A percentile compares a stretch with the other conserved stretches of the same genome.
phyloP scores from a whole-genome alignment of 1,140 invertebrate genomes.

The Anthonomus grandis region DNA sequence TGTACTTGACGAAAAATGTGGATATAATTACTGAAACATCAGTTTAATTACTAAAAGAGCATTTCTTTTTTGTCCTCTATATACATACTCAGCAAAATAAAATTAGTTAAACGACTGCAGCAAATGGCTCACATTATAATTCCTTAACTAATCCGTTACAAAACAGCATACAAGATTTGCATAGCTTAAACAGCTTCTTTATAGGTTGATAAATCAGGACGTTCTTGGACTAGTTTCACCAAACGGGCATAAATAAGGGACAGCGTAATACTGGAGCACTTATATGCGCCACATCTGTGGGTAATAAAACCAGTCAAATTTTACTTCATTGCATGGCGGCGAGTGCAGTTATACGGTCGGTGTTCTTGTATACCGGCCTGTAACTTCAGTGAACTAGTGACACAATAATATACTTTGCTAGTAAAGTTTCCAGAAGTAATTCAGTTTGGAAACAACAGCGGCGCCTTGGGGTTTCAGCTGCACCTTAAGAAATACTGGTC shows the following conservation, averaged over 20 bases:
- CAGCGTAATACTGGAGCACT: constrained; percentile 8
- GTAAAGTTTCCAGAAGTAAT: constrained; percentile 4
- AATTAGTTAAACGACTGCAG: no score
- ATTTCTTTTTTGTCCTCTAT: no score
- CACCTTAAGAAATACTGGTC: not conserved
- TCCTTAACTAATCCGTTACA: no score
- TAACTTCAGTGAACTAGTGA: not conserved
- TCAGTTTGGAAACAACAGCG: not conserved
- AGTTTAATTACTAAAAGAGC: no score
- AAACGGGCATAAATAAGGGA: constrained; percentile 9
- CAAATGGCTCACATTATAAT: no score
- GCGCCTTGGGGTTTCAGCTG: not conserved
- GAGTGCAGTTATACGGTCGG: not conserved
- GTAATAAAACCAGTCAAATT: constrained; percentile 9
- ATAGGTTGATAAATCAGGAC: no score
- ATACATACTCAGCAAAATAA: no score
- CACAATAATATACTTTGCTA: constrained; percentile 5
- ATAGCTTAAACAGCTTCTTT: no score
- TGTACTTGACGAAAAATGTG: no score
- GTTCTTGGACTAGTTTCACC: constrained; percentile 11
- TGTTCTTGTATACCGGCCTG: not conserved
- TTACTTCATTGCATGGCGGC: not conserved
- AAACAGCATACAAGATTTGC: no score
- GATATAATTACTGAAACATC: no score
- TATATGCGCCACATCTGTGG: constrained; percentile 10